Percentiles rank a stretch among this genome's conserved stretches.
Conservation (phyloP, 23 tunicate species). For the Halocynthia roretzi region DNA sequence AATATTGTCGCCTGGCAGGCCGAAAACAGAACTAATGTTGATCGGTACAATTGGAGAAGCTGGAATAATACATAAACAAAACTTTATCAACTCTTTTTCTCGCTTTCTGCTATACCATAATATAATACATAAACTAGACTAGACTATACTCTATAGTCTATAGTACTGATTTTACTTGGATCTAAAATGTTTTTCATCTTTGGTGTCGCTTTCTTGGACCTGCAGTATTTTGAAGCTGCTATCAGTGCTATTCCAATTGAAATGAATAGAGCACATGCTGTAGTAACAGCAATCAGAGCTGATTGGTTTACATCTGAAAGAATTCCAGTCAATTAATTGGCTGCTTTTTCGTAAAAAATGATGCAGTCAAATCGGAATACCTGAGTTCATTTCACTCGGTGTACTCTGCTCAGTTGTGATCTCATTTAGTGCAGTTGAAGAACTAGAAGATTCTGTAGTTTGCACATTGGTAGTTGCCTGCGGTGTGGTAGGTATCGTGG, state of each 20-base stretch:
- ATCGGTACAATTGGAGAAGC: no score
- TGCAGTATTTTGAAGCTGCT: not conserved
- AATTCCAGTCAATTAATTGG: not conserved
- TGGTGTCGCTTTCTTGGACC: not conserved
- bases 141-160: no score
- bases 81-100: no score
- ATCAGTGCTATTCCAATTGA: not conserved
- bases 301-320: not conserved
- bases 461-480: not conserved
- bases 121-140: no score
- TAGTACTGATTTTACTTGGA: not conserved
- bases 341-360: no score
- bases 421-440: not conserved
- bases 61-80: no score
- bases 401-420: no score
- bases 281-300: slow-evolving; percentile 3
- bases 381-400: no score
- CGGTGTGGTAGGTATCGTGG: not conserved
- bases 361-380: no score
- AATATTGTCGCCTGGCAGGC: no score
- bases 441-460: not conserved
- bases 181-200: not conserved
- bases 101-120: no score
- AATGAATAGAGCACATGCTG: not conserved
- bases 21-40: no score